These are phyloP conservation scores for Daktulosphaira vitifoliae DNA, from an alignment of 1,140 invertebrate species.

Conservation along the genomic window DNA sequence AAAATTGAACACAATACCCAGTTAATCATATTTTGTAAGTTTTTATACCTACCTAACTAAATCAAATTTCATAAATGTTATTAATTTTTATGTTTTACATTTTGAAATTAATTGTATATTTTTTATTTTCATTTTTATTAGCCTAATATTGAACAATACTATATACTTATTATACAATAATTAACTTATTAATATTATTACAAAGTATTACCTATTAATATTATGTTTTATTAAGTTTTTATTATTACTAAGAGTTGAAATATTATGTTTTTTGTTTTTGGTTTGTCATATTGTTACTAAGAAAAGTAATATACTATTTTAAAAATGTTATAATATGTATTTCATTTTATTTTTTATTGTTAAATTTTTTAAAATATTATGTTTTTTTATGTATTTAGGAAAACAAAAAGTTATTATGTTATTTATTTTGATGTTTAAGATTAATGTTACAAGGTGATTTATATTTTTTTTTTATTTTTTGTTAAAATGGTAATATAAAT, in stretches of 20 bases:
- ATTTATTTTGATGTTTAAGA: neutral
- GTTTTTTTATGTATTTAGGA: neutral
- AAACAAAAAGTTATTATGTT: neutral
- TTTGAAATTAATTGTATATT: neutral
- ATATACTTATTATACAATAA: neutral
- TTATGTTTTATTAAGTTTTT: neutral
- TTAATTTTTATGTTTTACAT: neutral
- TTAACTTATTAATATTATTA: neutral
- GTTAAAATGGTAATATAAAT: constrained; percentile 5
- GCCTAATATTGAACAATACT: neutral
- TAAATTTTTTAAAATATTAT: constrained; percentile 2
- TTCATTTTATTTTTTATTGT: neutral
- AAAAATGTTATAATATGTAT: neutral
- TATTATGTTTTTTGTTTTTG: neutral
- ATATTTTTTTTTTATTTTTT: neutral
- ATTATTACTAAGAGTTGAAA: constrained; percentile 4
- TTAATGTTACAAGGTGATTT: no score
- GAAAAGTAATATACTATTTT: constrained; percentile 8
- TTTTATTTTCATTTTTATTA: constrained; percentile 9
- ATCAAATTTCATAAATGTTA: neutral
- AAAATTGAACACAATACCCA: constrained; percentile 1
- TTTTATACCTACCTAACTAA: neutral
- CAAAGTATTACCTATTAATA: neutral
- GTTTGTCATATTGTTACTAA: neutral
- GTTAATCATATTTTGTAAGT: neutral